A percentile compares a stretch with the other conserved stretches of the same genome.
phyloP scores from a whole-genome alignment of 1,140 invertebrate genomes.

The Micrasema longulum region DNA sequence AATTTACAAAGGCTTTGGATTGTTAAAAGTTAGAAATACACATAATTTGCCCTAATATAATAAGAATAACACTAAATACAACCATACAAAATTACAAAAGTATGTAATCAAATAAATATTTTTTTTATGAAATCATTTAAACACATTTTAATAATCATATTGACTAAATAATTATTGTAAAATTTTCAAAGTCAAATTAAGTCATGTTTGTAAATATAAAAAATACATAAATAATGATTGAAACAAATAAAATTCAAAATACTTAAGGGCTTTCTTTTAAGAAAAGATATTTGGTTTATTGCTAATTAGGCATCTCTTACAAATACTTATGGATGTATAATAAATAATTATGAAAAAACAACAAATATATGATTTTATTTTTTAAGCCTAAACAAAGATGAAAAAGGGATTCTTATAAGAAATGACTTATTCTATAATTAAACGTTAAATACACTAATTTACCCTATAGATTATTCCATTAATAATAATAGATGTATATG shows the following conservation, averaged over 20 bases:
- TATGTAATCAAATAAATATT: conserved; percentile 27
- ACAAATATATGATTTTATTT: conserved; percentile 28
- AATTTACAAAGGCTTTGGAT: conserved; percentile 55
- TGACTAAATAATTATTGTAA: conserved; percentile 19
- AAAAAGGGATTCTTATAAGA: conserved; percentile 14
- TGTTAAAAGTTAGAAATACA: conserved; percentile 50
- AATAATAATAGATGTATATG: conserved; percentile 44
- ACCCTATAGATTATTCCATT: conserved; percentile 49
- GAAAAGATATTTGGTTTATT: conserved; percentile 53
- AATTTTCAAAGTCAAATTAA: background rate
- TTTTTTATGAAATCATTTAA: background rate
- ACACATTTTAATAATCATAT: conserved; percentile 6
- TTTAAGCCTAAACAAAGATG: conserved; percentile 22
- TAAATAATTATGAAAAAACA: conserved; percentile 48
- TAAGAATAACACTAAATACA: conserved; percentile 50
- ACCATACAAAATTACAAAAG: conserved; percentile 50
- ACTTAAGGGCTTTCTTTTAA: conserved; percentile 22
- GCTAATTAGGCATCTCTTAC: conserved; percentile 48
- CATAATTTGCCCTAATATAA: conserved; percentile 44
- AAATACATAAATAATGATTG: background rate
- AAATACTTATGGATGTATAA: conserved; percentile 44
- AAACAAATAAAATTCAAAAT: conserved; percentile 1
- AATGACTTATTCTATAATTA: conserved; percentile 13
- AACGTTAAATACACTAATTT: conserved; percentile 39
- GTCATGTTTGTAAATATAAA: too few species aligned